A percentile compares a stretch with the other conserved stretches of the same genome.
Evolutionary conservation across 2,113 vertebrate species (phyloP).

Genomic region (Copsychus sechellarum): DNA sequence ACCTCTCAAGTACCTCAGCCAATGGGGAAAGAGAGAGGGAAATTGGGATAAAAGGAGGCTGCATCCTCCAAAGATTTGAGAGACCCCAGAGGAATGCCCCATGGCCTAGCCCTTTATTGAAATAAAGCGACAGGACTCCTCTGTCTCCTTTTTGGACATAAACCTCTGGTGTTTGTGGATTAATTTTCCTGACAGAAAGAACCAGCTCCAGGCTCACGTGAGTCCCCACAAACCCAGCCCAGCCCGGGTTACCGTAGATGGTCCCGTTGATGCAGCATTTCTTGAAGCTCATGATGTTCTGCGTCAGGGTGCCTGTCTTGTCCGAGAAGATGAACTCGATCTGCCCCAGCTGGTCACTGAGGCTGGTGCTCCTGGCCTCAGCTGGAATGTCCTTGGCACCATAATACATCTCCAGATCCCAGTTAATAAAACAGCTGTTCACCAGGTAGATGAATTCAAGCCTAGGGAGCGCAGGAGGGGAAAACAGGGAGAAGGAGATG

Average conservation of each 20-base stretch:
- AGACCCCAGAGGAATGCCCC: no score
- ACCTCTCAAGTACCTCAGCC: no score
- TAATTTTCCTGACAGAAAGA: neutral
- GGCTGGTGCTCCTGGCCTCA: slow-evolving; percentile 83
- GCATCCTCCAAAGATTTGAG: no score
- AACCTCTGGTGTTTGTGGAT: no score
- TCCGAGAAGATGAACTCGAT: slow-evolving; percentile 90
- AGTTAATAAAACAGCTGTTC: slow-evolving; percentile 88
- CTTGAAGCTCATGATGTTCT: slow-evolving; percentile 89
- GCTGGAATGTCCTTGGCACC: slow-evolving; percentile 73
- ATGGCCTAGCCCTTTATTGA: no score
- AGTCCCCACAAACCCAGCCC: neutral
- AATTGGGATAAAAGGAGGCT: no score
- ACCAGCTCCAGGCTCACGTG: neutral
- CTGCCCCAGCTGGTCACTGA: slow-evolving; percentile 91
- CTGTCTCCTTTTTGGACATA: no score
- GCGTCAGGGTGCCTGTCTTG: slow-evolving; percentile 94
- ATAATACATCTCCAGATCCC: slow-evolving; percentile 87
- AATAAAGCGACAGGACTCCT: no score
- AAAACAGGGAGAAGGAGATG: neutral
- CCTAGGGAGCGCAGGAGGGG: neutral
- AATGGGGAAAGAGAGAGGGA: no score
- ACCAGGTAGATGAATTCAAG: slow-evolving; percentile 88
- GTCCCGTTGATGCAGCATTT: slow-evolving; percentile 87
- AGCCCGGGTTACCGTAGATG: slow-evolving; percentile 77